Conservation (phyloP, 1,140 invertebrate species). For the Dreissena rostriformis region DNA sequence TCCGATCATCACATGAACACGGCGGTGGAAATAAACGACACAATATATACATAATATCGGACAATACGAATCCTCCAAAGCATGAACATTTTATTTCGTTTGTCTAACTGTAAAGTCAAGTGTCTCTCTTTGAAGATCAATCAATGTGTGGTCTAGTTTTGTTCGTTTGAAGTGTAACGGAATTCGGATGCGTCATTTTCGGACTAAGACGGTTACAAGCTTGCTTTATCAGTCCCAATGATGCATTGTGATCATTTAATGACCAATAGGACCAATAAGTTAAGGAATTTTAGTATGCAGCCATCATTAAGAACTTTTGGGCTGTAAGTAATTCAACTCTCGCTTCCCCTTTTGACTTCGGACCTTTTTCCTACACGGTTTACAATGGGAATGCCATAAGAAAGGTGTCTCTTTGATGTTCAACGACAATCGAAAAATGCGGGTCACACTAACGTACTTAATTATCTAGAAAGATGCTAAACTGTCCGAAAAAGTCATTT, state of each 20-base stretch:
- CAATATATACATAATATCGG: constrained; percentile 1
- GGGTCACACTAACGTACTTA: not conserved
- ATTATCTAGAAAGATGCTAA: not conserved
- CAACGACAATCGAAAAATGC: not conserved
- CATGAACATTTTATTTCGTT: constrained; percentile 1
- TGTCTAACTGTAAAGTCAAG: constrained; percentile 42
- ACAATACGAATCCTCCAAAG: not conserved
- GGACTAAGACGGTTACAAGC: not conserved
- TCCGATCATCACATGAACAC: constrained; percentile 2
- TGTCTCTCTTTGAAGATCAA: not conserved
- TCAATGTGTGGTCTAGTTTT: not conserved
- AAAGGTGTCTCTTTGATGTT: not conserved
- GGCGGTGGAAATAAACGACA: not conserved
- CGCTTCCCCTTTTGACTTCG: constrained; percentile 21
- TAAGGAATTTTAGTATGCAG: constrained; percentile 24
- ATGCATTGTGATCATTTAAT: constrained; percentile 30
- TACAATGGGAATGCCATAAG: not conserved
- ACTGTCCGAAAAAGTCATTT: constrained; percentile 3
- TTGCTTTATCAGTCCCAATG: not conserved
- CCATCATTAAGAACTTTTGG: constrained; percentile 7
- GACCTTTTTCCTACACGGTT: not conserved
- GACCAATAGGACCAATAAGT: constrained; percentile 37
- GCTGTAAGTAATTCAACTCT: not conserved
- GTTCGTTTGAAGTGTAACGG: constrained; percentile 16
- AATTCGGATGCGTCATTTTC: not conserved